Evolutionary conservation across 2,888 invertebrate genomes (phyloP).

Genomic region (Mylabris sibirica): DNA sequence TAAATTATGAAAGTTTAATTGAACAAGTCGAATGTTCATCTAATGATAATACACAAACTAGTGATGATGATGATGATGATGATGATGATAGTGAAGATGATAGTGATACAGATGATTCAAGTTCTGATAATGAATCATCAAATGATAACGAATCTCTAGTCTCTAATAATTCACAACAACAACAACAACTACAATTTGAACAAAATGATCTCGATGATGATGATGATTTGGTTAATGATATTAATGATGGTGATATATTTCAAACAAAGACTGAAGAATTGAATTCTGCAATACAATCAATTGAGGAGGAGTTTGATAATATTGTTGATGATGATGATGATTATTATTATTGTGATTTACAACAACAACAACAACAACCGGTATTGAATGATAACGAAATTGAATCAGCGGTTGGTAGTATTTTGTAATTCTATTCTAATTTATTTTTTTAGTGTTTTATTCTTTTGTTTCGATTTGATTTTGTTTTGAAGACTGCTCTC

Average conservation of each 20-base stretch:
- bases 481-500: too few relatives aligned
- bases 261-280: constrained; percentile 52
- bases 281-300: constrained; percentile 58
- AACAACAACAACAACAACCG: constrained; percentile 49
- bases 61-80: constrained; percentile 32
- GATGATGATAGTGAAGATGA: constrained; percentile 39
- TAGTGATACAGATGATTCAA: constrained; percentile 26
- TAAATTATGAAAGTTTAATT: constrained; percentile 56
- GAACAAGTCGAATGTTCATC: constrained; percentile 53
- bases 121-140: not conserved
- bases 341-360: constrained; percentile 48
- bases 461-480: too few relatives aligned
- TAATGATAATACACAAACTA: constrained; percentile 30
- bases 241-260: constrained; percentile 37
- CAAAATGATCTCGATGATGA: constrained; percentile 31
- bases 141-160: constrained; percentile 9
- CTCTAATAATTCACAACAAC: not conserved
- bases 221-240: constrained; percentile 12
- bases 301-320: constrained; percentile 50
- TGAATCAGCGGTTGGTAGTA: constrained; percentile 60
- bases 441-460: too few relatives aligned
- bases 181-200: not conserved
- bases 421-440: constrained; percentile 38
- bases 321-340: constrained; percentile 41
- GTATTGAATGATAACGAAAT: constrained; percentile 57